phyloP scores from a whole-genome alignment of 53 echinoderm and acorn worm species.

The Luidia sarsii region DNA sequence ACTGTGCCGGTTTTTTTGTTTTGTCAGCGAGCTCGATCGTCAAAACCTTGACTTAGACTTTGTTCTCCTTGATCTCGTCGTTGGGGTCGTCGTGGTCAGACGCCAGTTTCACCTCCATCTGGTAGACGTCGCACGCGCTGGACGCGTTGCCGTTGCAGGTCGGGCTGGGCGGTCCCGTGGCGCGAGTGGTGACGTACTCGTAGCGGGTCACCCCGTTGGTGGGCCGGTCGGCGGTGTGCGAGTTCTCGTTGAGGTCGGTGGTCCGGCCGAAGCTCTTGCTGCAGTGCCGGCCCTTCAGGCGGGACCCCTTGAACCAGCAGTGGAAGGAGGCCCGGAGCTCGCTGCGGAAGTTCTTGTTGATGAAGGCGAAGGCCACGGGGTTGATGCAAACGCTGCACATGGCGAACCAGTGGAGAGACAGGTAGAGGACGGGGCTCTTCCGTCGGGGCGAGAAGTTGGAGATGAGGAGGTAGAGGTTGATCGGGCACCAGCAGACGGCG shows the following conservation, averaged over 20 bases:
- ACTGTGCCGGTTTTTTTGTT: too few species aligned
- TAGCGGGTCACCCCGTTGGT: constrained; percentile 35
- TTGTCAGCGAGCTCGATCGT: too few species aligned
- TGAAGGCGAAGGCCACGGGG: constrained; percentile 88
- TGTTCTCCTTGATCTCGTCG: constrained; percentile 31
- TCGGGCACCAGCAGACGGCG: constrained; percentile 86
- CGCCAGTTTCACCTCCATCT: constrained; percentile 47
- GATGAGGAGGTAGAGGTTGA: constrained; percentile 76
- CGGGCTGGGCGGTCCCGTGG: not conserved
- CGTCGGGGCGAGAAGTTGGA: constrained; percentile 31
- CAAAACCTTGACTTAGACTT: too few species aligned
- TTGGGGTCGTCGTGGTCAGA: not conserved
- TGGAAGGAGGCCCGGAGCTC: constrained; percentile 53
- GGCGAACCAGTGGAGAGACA: constrained; percentile 87
- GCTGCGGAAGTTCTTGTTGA: constrained; percentile 86
- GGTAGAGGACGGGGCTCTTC: constrained; percentile 72
- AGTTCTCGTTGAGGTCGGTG: constrained; percentile 46
- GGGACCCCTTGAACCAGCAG: constrained; percentile 40
- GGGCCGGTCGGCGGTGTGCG: constrained; percentile 33
- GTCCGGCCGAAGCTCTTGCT: constrained; percentile 54
- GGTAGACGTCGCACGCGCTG: constrained; percentile 34
- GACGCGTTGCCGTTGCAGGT: not conserved
- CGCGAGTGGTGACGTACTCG: constrained; percentile 38
- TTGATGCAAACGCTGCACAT: constrained; percentile 94
- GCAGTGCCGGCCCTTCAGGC: constrained; percentile 28